A percentile compares a stretch with the other conserved stretches of the same genome.
Conservation (phyloP, 2,888 invertebrate genomes). For the Napeogenes inachia region DNA sequence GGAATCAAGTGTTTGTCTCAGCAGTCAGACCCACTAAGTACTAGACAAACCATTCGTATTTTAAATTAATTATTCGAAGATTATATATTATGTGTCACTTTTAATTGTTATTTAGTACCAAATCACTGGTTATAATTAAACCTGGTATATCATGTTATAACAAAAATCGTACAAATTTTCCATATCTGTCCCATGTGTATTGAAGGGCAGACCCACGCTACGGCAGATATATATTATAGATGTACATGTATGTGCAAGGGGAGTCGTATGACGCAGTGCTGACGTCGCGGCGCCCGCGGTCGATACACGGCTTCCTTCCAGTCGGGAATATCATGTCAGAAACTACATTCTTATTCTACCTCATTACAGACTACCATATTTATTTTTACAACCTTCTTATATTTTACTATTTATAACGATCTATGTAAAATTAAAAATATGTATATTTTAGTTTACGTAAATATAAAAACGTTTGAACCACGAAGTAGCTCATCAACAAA, state of each 20-base stretch:
- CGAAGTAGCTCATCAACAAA: too few species aligned
- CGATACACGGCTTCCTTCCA: conserved; percentile 57
- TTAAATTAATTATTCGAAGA: neutral
- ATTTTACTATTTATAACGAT: too few species aligned
- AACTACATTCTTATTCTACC: neutral
- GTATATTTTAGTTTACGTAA: too few species aligned
- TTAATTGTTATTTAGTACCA: too few species aligned
- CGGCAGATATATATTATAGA: neutral
- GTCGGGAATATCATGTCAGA: conserved; percentile 15
- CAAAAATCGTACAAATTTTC: neutral
- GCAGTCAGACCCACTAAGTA: too few species aligned
- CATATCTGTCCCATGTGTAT: neutral
- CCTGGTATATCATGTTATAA: too few species aligned
- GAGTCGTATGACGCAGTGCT: conserved; percentile 63
- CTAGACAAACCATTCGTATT: too few species aligned
- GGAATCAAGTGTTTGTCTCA: too few species aligned
- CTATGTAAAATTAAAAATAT: too few species aligned
- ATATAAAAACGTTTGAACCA: too few species aligned
- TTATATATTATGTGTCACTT: neutral
- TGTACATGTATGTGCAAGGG: conserved; percentile 33
- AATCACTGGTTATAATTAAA: too few species aligned
- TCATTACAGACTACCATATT: neutral
- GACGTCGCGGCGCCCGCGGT: conserved; percentile 68
- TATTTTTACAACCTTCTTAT: too few species aligned
- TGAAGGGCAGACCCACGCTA: neutral